Percentiles rank a stretch among this genome's conserved stretches.
Evolutionary conservation across 2,113 vertebrate genomes (phyloP).

Genomic region (Semnopithecus entellus): DNA sequence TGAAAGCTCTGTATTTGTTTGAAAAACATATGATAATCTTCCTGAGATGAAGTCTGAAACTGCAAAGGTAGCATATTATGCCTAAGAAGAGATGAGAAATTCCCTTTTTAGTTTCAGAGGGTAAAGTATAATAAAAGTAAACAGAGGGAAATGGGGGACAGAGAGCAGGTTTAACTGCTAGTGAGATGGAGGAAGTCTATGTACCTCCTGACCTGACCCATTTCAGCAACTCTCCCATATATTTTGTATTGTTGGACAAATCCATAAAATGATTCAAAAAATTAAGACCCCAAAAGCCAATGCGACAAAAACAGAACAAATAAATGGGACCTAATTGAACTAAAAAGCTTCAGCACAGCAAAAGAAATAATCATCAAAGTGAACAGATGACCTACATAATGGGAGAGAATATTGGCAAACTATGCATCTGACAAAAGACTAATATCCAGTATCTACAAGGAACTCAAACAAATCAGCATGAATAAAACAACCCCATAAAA

Average conservation of each 20-base stretch:
- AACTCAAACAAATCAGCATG: too few species aligned
- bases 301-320: too few species aligned
- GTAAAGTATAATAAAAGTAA: neutral
- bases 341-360: too few species aligned
- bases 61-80: neutral
- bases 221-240: neutral
- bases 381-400: too few species aligned
- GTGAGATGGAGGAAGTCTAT: neutral
- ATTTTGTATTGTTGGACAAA: conserved; percentile 18
- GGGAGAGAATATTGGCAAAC: too few species aligned
- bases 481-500: too few species aligned
- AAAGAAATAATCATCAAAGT: too few species aligned
- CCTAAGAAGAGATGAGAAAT: neutral
- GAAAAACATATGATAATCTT: conserved; percentile 26
- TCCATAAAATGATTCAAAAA: neutral
- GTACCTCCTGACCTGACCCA: neutral
- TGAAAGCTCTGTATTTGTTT: conserved; percentile 10
- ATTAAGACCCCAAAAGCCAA: neutral
- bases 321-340: too few species aligned
- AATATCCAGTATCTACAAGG: too few species aligned
- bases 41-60: neutral
- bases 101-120: neutral
- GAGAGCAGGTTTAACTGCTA: neutral
- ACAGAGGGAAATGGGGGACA: neutral
- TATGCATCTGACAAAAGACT: too few species aligned